Conservation (phyloP, 2,797 vertebrate species). For the Melanogrammus aeglefinus region DNA sequence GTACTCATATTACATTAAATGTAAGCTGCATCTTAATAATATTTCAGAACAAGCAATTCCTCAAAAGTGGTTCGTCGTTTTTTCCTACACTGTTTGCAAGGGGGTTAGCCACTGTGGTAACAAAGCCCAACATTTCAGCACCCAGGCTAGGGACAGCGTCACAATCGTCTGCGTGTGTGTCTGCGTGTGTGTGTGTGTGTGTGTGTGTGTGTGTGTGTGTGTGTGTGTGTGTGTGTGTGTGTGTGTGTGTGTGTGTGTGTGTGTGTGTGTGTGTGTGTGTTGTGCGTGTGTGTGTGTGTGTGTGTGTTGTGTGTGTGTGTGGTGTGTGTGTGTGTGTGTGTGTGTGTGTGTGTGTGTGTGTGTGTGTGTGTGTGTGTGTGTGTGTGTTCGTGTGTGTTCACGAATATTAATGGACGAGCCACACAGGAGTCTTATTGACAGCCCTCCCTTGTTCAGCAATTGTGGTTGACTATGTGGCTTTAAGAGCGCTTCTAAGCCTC, state of each 20-base stretch:
- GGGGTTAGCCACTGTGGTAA: too few species aligned
- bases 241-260: not conserved
- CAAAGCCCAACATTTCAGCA: conserved; percentile 47
- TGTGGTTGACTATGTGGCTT: conserved; percentile 7
- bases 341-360: not conserved
- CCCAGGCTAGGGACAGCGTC: conserved; percentile 36
- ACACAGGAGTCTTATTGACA: not conserved
- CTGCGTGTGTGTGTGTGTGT: too few species aligned
- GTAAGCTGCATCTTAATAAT: not conserved
- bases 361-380: conserved; percentile 6
- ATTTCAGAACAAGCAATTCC: not conserved
- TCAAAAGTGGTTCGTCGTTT: not conserved
- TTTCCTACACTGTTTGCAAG: not conserved
- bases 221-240: not conserved
- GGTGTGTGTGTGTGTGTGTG: not conserved
- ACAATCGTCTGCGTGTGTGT: not conserved
- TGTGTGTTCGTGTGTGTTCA: conserved; percentile 7
- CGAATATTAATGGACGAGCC: not conserved
- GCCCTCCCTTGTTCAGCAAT: not conserved
- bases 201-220: not conserved
- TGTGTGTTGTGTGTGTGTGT: not conserved
- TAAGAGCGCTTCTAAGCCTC: conserved; percentile 20
- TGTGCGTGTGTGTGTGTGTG: not conserved
- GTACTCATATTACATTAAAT: not conserved
- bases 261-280: not conserved